phyloP scores from a whole-genome alignment of 2,797 vertebrate genomes.

The Mus minutoides region DNA sequence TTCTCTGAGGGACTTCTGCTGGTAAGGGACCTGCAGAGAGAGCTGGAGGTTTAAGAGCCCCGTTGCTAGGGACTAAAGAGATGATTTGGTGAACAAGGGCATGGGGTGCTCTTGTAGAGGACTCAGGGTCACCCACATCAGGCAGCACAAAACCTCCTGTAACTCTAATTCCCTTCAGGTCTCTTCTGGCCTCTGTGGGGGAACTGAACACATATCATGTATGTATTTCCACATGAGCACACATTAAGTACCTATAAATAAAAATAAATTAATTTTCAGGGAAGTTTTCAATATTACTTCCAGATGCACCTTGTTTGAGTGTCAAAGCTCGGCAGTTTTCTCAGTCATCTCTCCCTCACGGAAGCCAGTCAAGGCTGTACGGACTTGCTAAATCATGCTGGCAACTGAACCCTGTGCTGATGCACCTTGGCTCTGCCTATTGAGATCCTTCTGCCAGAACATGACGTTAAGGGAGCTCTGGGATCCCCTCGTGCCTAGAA shows the following conservation, averaged over 20 bases:
- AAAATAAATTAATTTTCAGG: not conserved
- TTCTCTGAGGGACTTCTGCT: not conserved
- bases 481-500: not conserved
- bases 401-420: no score
- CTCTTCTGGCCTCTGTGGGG: not conserved
- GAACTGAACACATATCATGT: not conserved
- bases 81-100: rapidly evolving
- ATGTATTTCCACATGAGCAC: not conserved
- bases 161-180: not conserved
- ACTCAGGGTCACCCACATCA: not conserved
- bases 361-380: rapidly evolving
- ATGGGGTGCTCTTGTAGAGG: not conserved
- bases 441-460: no score
- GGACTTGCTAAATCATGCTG: not conserved
- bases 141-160: not conserved
- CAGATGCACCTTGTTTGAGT: rapidly evolving
- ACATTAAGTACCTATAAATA: not conserved
- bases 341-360: rapidly evolving
- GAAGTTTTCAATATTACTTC: not conserved
- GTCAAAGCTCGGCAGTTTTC: not conserved
- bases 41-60: not conserved
- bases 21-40: rapidly evolving
- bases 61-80: not conserved
- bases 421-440: not conserved
- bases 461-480: not conserved